Evolutionary conservation across 2,888 invertebrate genomes (phyloP), one percentile per base, ranked within the genome.

Genomic region (Punctoribates punctum): DNA sequence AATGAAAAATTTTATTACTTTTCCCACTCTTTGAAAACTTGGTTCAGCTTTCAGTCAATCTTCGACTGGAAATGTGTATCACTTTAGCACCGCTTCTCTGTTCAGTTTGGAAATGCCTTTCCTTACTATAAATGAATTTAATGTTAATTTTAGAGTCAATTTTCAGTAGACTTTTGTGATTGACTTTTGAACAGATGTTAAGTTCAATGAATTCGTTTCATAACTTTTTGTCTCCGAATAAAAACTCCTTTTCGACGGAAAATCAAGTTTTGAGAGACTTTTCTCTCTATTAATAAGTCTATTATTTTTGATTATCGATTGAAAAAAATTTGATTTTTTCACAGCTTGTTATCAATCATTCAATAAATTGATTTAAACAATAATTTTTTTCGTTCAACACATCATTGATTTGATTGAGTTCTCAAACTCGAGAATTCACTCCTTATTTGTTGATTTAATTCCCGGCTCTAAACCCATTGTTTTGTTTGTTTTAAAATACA

Each of bases 141-240:
- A 25, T 57, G 23, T 11, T 23, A 57, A 23, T 23, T 23, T 25
- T 57, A 23, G 57, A 42, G 42, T 42, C 42, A 11, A 42, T 42
- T 42, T 42, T 42, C 42, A 42, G 42, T 42, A 57, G 25, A 25
- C 25, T 25, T 25, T 57, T 57, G 57, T 57, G 57, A 57, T 57
- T 57, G 57, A 57, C 57, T 57, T 57, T 25, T 25, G 57, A 57
- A 57, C 57, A 57, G 57, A 57, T 57, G 57, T 57, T 20, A 23
- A 57, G 57, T 57, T 57, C 57, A 57, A 57, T 57, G 57, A 57
- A 57, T 42, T 42, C 42, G 13, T 57, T 57, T 57, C 25, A 23
- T 51, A n/a, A 51, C 20, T 20, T 51, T 20, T 20, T 9, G 51
- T 51, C 20, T 51, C 9, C 9, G n/a, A 51, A 51, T 9, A n/a